phyloP scores from a whole-genome alignment of 2,113 vertebrate genomes.

The Aegotheles bennettii region DNA sequence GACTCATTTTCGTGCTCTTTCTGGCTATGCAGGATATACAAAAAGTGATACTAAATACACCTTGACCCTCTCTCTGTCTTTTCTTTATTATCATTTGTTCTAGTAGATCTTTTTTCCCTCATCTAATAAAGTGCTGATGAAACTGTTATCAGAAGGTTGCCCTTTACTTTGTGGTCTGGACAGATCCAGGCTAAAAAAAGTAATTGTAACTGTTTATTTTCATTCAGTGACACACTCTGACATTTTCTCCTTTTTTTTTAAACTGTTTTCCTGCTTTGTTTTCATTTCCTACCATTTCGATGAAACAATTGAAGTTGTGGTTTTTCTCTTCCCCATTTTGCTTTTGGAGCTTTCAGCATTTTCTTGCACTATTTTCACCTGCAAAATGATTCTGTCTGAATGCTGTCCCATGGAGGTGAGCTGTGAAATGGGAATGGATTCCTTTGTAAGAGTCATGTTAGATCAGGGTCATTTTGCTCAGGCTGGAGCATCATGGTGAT shows the following conservation, averaged over 20 bases:
- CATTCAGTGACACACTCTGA: background rate
- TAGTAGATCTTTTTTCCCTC: background rate
- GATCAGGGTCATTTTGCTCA: background rate
- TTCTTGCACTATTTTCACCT: background rate
- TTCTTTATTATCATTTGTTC: background rate
- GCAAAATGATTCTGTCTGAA: background rate
- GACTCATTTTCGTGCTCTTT: background rate
- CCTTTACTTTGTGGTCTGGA: background rate
- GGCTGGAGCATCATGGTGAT: background rate
- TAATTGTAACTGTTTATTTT: background rate
- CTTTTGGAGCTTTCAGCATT: background rate
- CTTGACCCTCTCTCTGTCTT: background rate
- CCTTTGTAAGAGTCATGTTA: background rate
- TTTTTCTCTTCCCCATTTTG: background rate
- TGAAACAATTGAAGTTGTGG: background rate
- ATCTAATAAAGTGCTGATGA: background rate
- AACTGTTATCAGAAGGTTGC: background rate
- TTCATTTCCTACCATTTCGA: background rate
- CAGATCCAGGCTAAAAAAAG: background rate
- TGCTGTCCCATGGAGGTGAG: background rate
- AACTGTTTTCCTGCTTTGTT: background rate
- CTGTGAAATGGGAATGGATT: background rate
- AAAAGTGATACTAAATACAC: background rate
- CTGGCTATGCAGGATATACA: background rate
- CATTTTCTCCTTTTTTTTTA: background rate